Evolutionary conservation across 92 coral and sea anemone species (phyloP).

Genomic region (Palythoa heliodiscus): DNA sequence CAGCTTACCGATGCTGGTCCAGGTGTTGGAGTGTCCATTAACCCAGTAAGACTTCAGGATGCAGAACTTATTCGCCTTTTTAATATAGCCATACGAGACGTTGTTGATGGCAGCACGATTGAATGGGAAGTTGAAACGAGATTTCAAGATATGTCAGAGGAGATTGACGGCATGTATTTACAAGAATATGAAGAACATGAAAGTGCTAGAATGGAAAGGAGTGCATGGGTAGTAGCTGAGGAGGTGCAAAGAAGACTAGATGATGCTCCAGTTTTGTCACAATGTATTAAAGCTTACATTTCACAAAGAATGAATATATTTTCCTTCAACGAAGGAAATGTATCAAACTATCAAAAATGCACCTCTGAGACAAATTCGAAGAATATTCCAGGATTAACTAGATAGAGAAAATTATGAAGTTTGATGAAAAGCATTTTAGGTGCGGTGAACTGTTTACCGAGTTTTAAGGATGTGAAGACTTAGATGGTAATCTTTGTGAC

Average conservation of each 20-base stretch:
- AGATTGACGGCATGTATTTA: constrained; percentile 24
- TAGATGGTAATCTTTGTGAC: constrained; percentile 33
- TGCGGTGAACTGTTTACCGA: constrained; percentile 50
- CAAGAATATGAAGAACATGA: constrained; percentile 23
- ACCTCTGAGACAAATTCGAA: constrained; percentile 29
- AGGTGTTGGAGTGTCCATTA: constrained; percentile 33
- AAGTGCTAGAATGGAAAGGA: constrained; percentile 35
- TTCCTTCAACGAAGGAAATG: constrained; percentile 41
- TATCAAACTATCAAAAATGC: constrained; percentile 22
- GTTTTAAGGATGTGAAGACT: constrained; percentile 38
- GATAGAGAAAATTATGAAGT: constrained; percentile 10
- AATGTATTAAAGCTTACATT: constrained; percentile 36
- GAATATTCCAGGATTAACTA: constrained; percentile 34
- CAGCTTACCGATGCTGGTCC: constrained; percentile 39
- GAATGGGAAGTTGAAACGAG: constrained; percentile 42
- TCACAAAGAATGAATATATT: constrained; percentile 9
- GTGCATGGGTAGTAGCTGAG: constrained; percentile 33
- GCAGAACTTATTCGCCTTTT: constrained; percentile 36
- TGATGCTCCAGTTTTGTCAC: constrained; percentile 44
- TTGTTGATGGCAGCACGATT: constrained; percentile 38
- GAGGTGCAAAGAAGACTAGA: constrained; percentile 35
- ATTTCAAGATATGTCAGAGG: constrained; percentile 34
- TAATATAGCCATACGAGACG: neutral
- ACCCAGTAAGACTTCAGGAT: constrained; percentile 33
- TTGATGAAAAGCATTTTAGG: constrained; percentile 24